Evolutionary conservation across 1,140 invertebrate genomes (phyloP), one percentile per base, ranked within the genome.

Genomic region (Carposina sasakii): DNA sequence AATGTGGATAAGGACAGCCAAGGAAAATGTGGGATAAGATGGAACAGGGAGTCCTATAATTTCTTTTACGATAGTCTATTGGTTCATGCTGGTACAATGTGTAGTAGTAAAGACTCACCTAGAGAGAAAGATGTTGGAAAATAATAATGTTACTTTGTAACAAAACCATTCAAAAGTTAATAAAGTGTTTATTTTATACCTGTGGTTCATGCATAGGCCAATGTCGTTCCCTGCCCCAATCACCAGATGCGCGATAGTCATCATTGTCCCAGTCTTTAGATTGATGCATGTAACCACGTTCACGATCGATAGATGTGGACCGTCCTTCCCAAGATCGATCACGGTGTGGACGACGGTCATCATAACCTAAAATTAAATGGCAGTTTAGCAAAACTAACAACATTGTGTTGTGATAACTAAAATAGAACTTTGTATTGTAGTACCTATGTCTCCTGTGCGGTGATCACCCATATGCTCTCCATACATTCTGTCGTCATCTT

Each of bases 251-350:
- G 39, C 79, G 73, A 45, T 85, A 86, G 40, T 85, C 85, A 31
- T 86, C 85, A 67, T 72, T 81, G 15, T 86, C 85, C 85, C 85
- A 86, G 12, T 86, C 85, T 66, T 86, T 86, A 53, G 81, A 81
- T 2, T 75, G 64, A 65, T 85, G 85, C 47, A 85, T 74, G 49
- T 85, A 85, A n/a, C 69, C 71, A 40, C 82, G 69, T 21, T 86
- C 85, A 33, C 76, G 71, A 34, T 86, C 85, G 21, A 85, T 62
- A 9, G 85, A 85, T 31, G 74, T 72, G 42, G 82, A 83, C 12
- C 82, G 67, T 3, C 81, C 75, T 43, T 86, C 85, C 85, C 85
- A 86, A 0, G 83, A 81, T 43, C 65, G 76, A 58, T 86, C 83
- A 15, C 81, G 77, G 56, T 69, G 72, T 12, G 74, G 71, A 21